A percentile compares a stretch with the other conserved stretches of the same genome.
phyloP scores from a whole-genome alignment of 92 coral and sea anemone species.

The Chrysogorgia sp. region DNA sequence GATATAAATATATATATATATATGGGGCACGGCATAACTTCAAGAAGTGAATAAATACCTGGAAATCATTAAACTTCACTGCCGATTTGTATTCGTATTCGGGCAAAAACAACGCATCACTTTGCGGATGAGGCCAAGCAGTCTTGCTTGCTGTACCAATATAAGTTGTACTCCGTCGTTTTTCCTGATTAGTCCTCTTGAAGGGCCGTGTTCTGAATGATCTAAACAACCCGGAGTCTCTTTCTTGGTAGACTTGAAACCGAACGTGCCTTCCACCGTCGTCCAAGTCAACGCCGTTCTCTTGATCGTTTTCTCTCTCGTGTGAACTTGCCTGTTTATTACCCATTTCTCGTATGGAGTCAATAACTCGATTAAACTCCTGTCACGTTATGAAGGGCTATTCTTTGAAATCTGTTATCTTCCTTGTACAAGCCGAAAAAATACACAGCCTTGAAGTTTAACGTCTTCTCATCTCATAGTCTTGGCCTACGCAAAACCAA shows the following conservation, averaged over 20 bases:
- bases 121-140: constrained; percentile 96
- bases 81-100: constrained; percentile 96
- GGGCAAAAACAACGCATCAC: constrained; percentile 91
- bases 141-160: constrained; percentile 70
- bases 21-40: too few species aligned
- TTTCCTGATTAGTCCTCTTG: constrained; percentile 15
- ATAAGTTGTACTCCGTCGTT: constrained; percentile 38
- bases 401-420: neutral
- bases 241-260: constrained; percentile 21
- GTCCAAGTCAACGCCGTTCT: constrained; percentile 9
- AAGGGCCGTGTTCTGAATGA: constrained; percentile 38
- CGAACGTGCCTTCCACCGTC: constrained; percentile 35
- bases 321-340: constrained; percentile 24
- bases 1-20: too few species aligned
- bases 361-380: neutral
- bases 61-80: constrained; percentile 88
- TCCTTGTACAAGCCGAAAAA: neutral
- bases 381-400: neutral
- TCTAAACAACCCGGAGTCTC: constrained; percentile 28
- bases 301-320: constrained; percentile 2
- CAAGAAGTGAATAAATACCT: constrained; percentile 66
- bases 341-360: constrained; percentile 14
- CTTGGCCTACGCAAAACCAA: neutral
- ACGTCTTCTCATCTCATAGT: neutral
- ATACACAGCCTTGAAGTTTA: neutral